These are phyloP conservation scores for Oreocharis arfaki DNA, from an alignment of 2,113 vertebrate species.

Conservation along the genomic window DNA sequence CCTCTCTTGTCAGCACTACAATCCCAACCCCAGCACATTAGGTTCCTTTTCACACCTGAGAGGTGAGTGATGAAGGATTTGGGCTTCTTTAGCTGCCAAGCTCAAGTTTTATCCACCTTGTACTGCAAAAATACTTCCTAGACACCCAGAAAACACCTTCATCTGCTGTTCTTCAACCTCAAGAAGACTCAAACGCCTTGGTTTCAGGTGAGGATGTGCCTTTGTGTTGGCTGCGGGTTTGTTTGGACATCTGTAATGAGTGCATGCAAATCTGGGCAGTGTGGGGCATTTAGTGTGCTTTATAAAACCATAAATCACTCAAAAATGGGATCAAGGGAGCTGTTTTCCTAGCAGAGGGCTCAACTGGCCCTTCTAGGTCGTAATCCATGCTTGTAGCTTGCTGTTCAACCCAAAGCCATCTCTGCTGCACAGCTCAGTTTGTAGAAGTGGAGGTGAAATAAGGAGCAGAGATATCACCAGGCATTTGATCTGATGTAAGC, in stretches of 20 bases:
- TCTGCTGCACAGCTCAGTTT: neutral
- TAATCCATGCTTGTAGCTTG: neutral
- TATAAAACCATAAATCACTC: neutral
- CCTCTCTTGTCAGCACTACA: neutral
- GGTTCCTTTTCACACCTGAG: neutral
- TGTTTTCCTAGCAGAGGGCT: neutral
- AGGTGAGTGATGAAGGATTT: neutral
- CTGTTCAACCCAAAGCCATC: neutral
- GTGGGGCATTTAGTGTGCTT: neutral
- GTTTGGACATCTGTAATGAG: neutral
- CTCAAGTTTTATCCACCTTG: neutral
- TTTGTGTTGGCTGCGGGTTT: neutral
- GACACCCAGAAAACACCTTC: neutral
- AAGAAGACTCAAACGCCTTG: neutral
- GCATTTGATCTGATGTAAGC: neutral
- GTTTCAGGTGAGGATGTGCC: neutral
- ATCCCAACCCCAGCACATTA: neutral
- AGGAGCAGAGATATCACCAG: neutral
- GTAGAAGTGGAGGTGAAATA: neutral
- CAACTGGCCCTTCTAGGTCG: rapidly evolving
- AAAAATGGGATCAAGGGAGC: neutral
- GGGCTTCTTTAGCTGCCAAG: neutral
- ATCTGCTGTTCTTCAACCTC: neutral
- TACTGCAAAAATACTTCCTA: neutral
- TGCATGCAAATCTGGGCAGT: neutral